Conservation (phyloP, 1,140 invertebrate genomes). For the Drosophila nasuta region DNA sequence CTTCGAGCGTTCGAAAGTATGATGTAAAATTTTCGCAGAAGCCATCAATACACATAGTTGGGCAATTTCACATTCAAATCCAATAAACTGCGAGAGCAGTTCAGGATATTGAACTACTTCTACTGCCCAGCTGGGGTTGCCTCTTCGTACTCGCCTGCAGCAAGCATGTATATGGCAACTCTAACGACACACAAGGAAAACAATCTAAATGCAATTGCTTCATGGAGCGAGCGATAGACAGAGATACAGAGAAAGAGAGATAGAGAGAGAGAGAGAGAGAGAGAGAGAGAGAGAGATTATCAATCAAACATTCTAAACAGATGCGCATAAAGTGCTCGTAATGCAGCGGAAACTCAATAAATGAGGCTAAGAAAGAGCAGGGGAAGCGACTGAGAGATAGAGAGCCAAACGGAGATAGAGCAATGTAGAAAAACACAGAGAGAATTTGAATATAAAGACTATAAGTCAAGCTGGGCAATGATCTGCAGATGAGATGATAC, state of each 20-base stretch:
- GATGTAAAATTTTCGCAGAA: conserved; percentile 47
- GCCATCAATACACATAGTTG: conserved; percentile 71
- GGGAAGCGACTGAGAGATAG: not conserved
- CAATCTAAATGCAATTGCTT: conserved; percentile 16
- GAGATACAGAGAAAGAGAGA: not conserved
- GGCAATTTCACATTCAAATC: conserved; percentile 66
- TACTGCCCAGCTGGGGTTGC: conserved; percentile 44
- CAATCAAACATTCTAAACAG: conserved; percentile 22
- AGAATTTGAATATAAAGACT: not conserved
- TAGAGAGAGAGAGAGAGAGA: not conserved
- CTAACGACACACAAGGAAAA: conserved; percentile 9
- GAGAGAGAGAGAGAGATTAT: not conserved
- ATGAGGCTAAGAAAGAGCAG: not conserved
- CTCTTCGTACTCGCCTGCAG: not conserved
- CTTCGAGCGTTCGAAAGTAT: conserved; percentile 18
- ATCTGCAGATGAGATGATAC: too few relatives aligned
- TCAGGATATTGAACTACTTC: conserved; percentile 38
- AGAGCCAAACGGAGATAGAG: too few relatives aligned
- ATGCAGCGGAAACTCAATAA: not conserved
- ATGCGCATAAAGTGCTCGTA: conserved; percentile 15
- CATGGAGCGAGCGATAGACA: not conserved
- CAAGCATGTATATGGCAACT: not conserved
- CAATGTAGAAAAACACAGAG: not conserved
- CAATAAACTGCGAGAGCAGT: conserved; percentile 51
- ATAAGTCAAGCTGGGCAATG: not conserved